Conservation (phyloP, 2,797 vertebrate species). For the Anableps anableps region DNA sequence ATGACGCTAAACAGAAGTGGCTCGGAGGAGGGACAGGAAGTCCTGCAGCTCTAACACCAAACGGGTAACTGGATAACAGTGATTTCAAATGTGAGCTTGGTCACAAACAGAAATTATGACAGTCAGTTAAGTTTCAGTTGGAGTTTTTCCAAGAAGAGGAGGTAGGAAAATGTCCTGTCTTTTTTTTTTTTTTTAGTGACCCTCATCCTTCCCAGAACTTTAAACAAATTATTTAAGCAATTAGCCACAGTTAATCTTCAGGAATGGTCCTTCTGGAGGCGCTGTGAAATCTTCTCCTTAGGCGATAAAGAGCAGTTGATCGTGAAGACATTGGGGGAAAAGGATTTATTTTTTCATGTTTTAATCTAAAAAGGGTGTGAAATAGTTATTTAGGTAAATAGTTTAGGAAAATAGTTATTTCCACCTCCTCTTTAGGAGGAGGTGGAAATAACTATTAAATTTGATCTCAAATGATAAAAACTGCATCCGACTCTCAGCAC, state of each 20-base stretch:
- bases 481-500: neutral
- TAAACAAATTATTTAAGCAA: neutral
- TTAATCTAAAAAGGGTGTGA: neutral
- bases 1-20: conserved; percentile 9
- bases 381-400: neutral
- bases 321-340: neutral
- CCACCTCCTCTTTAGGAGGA: neutral
- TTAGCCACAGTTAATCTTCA: neutral
- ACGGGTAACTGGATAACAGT: neutral
- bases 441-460: too few relatives aligned
- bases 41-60: neutral
- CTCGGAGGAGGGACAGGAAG: neutral
- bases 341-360: neutral
- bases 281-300: neutral
- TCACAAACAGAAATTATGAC: neutral
- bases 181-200: neutral
- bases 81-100: neutral
- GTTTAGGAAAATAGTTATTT: neutral
- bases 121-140: neutral
- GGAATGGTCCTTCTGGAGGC: neutral
- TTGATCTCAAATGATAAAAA: neutral
- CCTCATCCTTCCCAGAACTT: neutral
- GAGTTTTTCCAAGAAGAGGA: neutral
- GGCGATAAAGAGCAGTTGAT: neutral
- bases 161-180: neutral